These are phyloP conservation scores for Chromis chromis DNA, from an alignment of 2,797 vertebrate genomes.

Conservation along the genomic window DNA sequence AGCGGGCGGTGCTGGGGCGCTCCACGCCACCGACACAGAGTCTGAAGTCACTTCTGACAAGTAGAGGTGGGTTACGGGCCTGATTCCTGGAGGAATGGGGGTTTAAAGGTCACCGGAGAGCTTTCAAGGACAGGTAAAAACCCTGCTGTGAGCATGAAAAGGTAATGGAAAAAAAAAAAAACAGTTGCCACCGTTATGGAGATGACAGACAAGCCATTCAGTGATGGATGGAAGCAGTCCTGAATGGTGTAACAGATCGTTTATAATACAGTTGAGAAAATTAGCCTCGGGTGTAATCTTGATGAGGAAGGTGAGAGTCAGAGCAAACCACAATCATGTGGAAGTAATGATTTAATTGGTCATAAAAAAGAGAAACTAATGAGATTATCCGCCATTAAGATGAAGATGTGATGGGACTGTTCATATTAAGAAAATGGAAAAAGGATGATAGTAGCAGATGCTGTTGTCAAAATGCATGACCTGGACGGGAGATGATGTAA, in stretches of 20 bases:
- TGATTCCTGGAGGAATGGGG: constrained; percentile 88
- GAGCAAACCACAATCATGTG: constrained; percentile 47
- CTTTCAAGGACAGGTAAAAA: constrained; percentile 54
- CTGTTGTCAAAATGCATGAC: constrained; percentile 63
- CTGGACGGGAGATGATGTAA: constrained; percentile 44
- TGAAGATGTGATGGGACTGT: constrained; percentile 60
- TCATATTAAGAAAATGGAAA: constrained; percentile 47
- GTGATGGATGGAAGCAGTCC: constrained; percentile 63
- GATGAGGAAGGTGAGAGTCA: constrained; percentile 57
- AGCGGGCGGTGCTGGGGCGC: constrained; percentile 92
- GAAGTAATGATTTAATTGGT: constrained; percentile 69
- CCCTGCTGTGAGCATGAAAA: constrained; percentile 28
- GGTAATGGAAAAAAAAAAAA: constrained; percentile 6
- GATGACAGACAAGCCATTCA: constrained; percentile 53
- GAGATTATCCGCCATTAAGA: constrained; percentile 53
- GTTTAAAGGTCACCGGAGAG: constrained; percentile 59
- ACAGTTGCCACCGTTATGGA: constrained; percentile 34
- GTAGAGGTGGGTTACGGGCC: constrained; percentile 94
- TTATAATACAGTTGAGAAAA: constrained; percentile 63
- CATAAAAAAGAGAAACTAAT: constrained; percentile 57
- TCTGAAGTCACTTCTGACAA: constrained; percentile 94
- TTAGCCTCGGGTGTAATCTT: constrained; percentile 53
- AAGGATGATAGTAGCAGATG: constrained; percentile 58
- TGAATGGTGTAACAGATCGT: constrained; percentile 41
- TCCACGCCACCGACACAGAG: constrained; percentile 93